These are phyloP conservation scores for Zele albiditarsus DNA, from an alignment of 2,888 invertebrate species.

Conservation along the genomic window DNA sequence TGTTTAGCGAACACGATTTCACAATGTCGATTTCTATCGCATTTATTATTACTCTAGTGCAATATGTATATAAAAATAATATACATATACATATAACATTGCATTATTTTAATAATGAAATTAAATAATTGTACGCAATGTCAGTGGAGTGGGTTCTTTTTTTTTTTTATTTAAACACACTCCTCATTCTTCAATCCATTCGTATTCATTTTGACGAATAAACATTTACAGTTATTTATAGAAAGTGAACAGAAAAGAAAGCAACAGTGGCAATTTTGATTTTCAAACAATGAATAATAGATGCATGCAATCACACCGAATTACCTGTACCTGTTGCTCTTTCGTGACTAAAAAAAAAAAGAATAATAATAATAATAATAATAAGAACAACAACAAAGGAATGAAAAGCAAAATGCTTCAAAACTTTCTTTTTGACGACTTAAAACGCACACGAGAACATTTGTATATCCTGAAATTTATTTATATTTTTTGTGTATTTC, in stretches of 20 bases:
- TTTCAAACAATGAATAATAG: conserved; percentile 56
- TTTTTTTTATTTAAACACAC: not conserved
- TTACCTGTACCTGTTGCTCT: conserved; percentile 64
- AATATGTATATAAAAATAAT: not conserved
- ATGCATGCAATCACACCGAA: conserved; percentile 59
- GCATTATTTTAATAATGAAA: not conserved
- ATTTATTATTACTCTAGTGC: not conserved
- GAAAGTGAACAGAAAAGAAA: not conserved
- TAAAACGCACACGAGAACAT: not conserved
- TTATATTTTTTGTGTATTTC: not conserved
- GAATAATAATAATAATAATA: not conserved
- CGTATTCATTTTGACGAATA: not conserved
- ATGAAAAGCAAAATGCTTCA: not conserved
- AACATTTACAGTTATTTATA: not conserved
- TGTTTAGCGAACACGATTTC: not conserved
- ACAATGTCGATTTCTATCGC: not conserved
- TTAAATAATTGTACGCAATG: not conserved
- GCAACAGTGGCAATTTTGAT: not conserved
- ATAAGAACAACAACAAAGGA: not conserved
- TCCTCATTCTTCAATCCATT: not conserved
- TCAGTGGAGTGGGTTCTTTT: not conserved
- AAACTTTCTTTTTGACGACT: not conserved
- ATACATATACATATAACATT: not conserved
- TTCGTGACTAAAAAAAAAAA: conserved; percentile 49
- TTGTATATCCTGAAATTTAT: not conserved